Evolutionary conservation across 2,797 vertebrate genomes (phyloP).

Genomic region (Antrozous pallidus): DNA sequence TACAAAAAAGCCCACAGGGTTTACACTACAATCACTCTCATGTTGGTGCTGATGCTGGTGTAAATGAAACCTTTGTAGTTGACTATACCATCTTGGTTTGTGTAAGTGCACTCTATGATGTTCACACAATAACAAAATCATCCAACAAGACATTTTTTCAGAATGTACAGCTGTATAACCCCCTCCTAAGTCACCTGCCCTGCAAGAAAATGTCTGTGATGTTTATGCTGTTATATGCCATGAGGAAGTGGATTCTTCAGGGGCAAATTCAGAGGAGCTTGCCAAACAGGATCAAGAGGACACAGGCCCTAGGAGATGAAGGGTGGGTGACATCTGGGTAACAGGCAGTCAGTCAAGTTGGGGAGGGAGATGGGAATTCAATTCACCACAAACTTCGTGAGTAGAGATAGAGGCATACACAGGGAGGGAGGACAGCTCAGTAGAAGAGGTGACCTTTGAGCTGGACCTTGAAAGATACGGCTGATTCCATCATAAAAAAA

Average conservation of each 20-base stretch:
- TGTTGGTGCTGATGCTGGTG: background rate
- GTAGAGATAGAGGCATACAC: background rate
- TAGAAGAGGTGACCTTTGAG: background rate
- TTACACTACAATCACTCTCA: background rate
- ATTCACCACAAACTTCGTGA: background rate
- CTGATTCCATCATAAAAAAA: background rate
- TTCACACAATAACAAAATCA: background rate
- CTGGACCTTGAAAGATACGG: background rate
- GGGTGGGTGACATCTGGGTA: background rate
- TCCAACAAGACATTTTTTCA: background rate
- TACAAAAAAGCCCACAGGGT: background rate
- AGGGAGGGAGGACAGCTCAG: background rate
- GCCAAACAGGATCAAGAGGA: background rate
- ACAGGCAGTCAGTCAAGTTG: background rate
- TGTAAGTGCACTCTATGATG: background rate
- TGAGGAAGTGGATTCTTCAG: background rate
- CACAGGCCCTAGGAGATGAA: background rate
- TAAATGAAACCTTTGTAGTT: background rate
- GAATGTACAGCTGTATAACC: background rate
- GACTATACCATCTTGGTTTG: background rate
- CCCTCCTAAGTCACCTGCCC: background rate
- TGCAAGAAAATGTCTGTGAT: background rate
- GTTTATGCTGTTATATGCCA: background rate
- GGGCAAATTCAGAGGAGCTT: background rate
- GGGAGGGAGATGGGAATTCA: background rate